A percentile compares a stretch with the other conserved stretches of the same genome.
These are phyloP conservation scores for Spisula subtruncata DNA, from an alignment of 2,888 invertebrate species.

Conservation along the genomic window DNA sequence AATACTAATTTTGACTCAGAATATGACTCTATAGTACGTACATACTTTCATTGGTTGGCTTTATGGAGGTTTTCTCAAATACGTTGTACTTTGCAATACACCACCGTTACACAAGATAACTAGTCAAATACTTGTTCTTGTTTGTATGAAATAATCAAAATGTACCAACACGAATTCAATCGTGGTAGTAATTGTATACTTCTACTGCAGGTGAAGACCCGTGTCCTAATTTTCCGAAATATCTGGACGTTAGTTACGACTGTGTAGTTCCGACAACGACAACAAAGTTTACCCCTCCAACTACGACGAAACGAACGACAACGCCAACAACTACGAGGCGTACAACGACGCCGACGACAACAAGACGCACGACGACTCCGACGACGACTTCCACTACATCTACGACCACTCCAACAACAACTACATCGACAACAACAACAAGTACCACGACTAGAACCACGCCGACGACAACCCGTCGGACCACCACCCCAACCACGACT, in stretches of 20 bases:
- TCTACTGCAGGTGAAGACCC: slow-evolving; percentile 72
- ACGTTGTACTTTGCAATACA: too few species aligned
- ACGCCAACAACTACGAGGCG: slow-evolving; percentile 51
- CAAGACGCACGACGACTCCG: slow-evolving; percentile 34
- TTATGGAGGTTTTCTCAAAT: too few species aligned
- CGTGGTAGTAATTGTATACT: too few species aligned
- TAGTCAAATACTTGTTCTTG: too few species aligned
- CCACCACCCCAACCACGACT: slow-evolving; percentile 26
- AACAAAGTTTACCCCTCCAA: slow-evolving; percentile 60
- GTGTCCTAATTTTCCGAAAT: slow-evolving; percentile 73
- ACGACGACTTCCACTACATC: slow-evolving; percentile 45
- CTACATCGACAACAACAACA: slow-evolving; percentile 22
- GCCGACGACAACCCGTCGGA: slow-evolving; percentile 16
- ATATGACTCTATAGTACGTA: too few species aligned
- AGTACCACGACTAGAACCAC: slow-evolving; percentile 39
- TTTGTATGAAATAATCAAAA: too few species aligned
- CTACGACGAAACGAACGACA: slow-evolving; percentile 52
- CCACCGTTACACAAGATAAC: too few species aligned
- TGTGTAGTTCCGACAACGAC: slow-evolving; percentile 73
- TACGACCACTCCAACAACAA: slow-evolving; percentile 41
- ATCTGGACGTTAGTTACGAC: slow-evolving; percentile 70
- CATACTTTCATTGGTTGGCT: too few species aligned
- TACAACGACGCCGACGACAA: slow-evolving; percentile 45
- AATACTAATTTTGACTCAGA: too few species aligned
- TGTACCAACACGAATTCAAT: too few species aligned